Evolutionary conservation across 2,113 vertebrate genomes (phyloP), one percentile per base, ranked within the genome.

Genomic region (Sinocyclocheilus maitianheensis): DNA sequence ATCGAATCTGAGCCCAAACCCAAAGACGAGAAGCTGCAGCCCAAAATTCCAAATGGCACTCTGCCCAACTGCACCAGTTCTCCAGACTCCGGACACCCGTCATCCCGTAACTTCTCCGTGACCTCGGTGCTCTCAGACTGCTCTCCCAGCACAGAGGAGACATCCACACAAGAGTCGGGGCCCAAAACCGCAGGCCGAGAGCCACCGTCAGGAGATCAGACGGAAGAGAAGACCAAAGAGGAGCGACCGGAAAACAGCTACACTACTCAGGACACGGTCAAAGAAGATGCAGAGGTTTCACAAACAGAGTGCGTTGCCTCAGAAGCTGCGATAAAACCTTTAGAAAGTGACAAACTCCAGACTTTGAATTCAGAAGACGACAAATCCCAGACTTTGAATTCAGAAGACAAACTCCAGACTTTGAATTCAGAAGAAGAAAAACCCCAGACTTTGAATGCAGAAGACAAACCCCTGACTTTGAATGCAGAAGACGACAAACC

Each of bases 41-140:
- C 90, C 86, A 94, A 93, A 76, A 88, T 96, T 74, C 93, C 94
- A 14, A 96, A 96, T 0, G 95, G 96, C 48, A 89, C 83, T 0
- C 81, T 95, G 58, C 91, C 90, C 1, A 95, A 95, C 0, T 95
- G 91, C 16, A 91, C 89, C 0, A 95, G 94, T 69, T 97, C 96
- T 79, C 95, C 96, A 0, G 96, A 97, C 80, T 95, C 95, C 0
- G 95, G 95, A 8, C 95, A 95, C 11, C 95, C 94, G 22, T 96
- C 95, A 3, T 95, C 96, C 87, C 93, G 95, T 72, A 95, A 95
- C 88, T 95, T 95, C 88, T 95, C 96, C 22, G 93, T 94, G 0
- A 86, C 96, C 0, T 94, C 95, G 0, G 95, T 92, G 9, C 94
- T 94, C 83, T 96, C 96, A 0, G 96, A 97, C 90, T 95, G 93